These are phyloP conservation scores for Callosobruchus maculatus DNA, from an alignment of 2,888 invertebrate species.

Conservation along the genomic window DNA sequence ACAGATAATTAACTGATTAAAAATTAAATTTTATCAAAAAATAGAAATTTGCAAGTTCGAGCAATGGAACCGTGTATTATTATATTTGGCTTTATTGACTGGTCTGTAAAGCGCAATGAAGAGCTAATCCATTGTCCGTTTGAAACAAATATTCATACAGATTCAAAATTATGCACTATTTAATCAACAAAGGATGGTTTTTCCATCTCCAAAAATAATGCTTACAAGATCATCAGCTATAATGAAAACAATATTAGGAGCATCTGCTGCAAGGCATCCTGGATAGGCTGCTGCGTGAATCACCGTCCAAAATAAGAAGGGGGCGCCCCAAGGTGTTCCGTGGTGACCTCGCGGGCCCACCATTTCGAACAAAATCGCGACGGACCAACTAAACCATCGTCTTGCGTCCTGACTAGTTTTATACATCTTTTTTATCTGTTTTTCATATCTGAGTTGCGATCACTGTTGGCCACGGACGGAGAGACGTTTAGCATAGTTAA, in stretches of 20 bases:
- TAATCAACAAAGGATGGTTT: no score
- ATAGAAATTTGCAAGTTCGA: no score
- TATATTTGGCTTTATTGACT: no score
- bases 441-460: neutral
- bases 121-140: no score
- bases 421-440: neutral
- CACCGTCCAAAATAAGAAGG: neutral
- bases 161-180: no score
- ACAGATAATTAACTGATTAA: no score
- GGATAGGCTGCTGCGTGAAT: neutral
- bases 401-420: neutral
- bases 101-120: no score
- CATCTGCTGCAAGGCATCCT: constrained; percentile 22
- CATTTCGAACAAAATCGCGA: neutral
- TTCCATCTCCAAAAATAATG: neutral
- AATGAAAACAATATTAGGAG: constrained; percentile 35
- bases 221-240: constrained; percentile 38
- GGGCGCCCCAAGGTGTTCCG: neutral
- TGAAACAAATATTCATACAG: no score
- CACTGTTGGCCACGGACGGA: constrained; percentile 5
- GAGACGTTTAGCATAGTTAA: constrained; percentile 36
- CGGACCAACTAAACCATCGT: constrained; percentile 12
- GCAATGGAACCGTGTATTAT: no score
- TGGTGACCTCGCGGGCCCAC: neutral
- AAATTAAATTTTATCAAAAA: no score